These are phyloP conservation scores for Toxotes lorentzi DNA, from an alignment of 2,797 vertebrate genomes.

Conservation along the genomic window DNA sequence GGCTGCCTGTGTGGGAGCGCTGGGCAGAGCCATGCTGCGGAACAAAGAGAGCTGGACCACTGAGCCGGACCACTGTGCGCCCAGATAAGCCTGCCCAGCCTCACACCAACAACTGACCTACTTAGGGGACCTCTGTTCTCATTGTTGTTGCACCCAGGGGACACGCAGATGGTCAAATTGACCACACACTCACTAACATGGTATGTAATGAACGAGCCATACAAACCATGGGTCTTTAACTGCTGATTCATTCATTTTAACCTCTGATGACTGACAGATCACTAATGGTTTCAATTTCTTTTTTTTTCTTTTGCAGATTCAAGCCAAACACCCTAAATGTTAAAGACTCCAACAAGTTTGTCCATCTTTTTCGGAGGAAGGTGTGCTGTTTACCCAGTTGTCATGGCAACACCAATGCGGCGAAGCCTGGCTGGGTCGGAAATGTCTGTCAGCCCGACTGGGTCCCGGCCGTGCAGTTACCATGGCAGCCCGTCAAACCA, in stretches of 20 bases:
- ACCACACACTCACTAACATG: conserved; percentile 38
- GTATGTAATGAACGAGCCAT: neutral
- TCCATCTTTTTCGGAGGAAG: conserved; percentile 35
- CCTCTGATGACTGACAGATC: neutral
- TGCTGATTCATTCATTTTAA: neutral
- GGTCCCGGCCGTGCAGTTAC: conserved; percentile 73
- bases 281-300: conserved; percentile 4
- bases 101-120: conserved; percentile 80
- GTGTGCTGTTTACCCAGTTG: conserved; percentile 74
- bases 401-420: conserved; percentile 70
- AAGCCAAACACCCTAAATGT: conserved; percentile 2
- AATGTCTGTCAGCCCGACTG: conserved; percentile 73
- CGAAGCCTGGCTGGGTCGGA: conserved; percentile 72
- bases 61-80: conserved; percentile 75
- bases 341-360: conserved; percentile 13
- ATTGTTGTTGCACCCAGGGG: conserved; percentile 52
- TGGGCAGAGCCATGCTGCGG: conserved; percentile 59
- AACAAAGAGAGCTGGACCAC: conserved; percentile 77
- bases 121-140: conserved; percentile 73
- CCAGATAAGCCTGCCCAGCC: conserved; percentile 73
- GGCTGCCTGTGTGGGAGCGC: conserved; percentile 72
- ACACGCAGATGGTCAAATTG: conserved; percentile 52
- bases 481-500: conserved; percentile 77
- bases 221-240: neutral
- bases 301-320: neutral